These are phyloP conservation scores for Neodiprion lecontei DNA, from an alignment of 1,140 invertebrate genomes.

Conservation along the genomic window DNA sequence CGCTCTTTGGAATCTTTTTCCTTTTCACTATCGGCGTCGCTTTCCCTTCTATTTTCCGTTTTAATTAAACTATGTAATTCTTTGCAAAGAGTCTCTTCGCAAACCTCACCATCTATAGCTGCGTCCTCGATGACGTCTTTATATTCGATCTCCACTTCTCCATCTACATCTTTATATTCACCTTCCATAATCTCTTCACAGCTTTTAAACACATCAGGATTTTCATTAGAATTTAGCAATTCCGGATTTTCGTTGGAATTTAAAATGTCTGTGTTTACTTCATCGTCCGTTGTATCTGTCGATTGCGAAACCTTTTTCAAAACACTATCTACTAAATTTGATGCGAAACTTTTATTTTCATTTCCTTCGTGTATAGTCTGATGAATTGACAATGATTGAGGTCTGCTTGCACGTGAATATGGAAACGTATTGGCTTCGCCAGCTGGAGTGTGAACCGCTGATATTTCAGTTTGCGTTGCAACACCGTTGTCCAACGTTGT, in stretches of 20 bases:
- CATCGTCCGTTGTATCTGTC: constrained; percentile 55
- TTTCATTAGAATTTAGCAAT: constrained; percentile 38
- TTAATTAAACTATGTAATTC: constrained; percentile 52
- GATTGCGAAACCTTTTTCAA: constrained; percentile 54
- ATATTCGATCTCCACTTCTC: constrained; percentile 29
- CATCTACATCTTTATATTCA: constrained; percentile 43
- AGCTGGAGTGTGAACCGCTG: constrained; percentile 74
- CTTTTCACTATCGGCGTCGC: neutral
- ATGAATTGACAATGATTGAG: constrained; percentile 53
- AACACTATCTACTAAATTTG: constrained; percentile 43
- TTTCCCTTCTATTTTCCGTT: constrained; percentile 40
- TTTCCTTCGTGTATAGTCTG: constrained; percentile 54
- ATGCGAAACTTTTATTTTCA: constrained; percentile 47
- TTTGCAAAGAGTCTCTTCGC: constrained; percentile 52
- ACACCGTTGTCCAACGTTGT: constrained; percentile 62
- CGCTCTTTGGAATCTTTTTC: constrained; percentile 9
- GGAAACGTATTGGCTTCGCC: constrained; percentile 56
- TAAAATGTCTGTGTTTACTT: constrained; percentile 55
- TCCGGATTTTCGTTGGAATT: constrained; percentile 57
- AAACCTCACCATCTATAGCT: constrained; percentile 44
- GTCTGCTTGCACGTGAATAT: constrained; percentile 46
- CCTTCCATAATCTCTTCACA: constrained; percentile 51
- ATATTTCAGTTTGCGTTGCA: constrained; percentile 80
- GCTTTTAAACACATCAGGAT: constrained; percentile 53
- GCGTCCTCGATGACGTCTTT: constrained; percentile 46